phyloP scores from a whole-genome alignment of 2,888 invertebrate species.

The Neoscelio sp. region DNA sequence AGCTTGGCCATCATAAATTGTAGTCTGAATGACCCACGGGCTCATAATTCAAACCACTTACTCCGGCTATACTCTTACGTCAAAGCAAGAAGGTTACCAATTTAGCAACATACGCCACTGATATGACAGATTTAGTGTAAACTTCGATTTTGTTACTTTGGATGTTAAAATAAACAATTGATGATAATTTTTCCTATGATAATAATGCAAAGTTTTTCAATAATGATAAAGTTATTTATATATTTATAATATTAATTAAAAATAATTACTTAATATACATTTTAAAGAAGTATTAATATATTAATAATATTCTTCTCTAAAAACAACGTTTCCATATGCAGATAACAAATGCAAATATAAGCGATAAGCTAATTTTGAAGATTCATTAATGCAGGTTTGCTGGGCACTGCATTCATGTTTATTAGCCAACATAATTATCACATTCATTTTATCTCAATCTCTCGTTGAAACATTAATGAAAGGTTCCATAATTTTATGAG shows the following conservation, averaged over 20 bases:
- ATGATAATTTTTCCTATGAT: too few relatives aligned
- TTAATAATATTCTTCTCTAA: too few relatives aligned
- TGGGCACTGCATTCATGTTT: conserved; percentile 16
- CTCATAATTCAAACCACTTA: conserved; percentile 73
- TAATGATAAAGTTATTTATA: too few relatives aligned
- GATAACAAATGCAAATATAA: conserved; percentile 14
- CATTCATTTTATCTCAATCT: conserved; percentile 50
- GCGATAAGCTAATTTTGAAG: conserved; percentile 2
- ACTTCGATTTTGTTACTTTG: conserved; percentile 11
- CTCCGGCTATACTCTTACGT: conserved; percentile 68
- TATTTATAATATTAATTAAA: too few relatives aligned
- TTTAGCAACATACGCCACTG: conserved; percentile 55
- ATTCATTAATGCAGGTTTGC: conserved; percentile 11
- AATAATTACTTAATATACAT: too few relatives aligned
- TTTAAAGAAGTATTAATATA: neutral
- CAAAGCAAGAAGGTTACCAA: conserved; percentile 67
- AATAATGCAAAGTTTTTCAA: too few relatives aligned
- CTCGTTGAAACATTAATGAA: conserved; percentile 37
- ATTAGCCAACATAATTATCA: conserved; percentile 40
- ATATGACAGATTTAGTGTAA: conserved; percentile 20
- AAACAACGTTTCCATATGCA: too few relatives aligned
- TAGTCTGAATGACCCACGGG: conserved; percentile 71
- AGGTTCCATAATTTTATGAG: conserved; percentile 64
- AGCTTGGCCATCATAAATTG: conserved; percentile 76
- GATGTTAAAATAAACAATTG: too few relatives aligned